These are phyloP conservation scores for Rhogogaster chlorosoma DNA, from an alignment of 2,888 invertebrate genomes.

Conservation along the genomic window DNA sequence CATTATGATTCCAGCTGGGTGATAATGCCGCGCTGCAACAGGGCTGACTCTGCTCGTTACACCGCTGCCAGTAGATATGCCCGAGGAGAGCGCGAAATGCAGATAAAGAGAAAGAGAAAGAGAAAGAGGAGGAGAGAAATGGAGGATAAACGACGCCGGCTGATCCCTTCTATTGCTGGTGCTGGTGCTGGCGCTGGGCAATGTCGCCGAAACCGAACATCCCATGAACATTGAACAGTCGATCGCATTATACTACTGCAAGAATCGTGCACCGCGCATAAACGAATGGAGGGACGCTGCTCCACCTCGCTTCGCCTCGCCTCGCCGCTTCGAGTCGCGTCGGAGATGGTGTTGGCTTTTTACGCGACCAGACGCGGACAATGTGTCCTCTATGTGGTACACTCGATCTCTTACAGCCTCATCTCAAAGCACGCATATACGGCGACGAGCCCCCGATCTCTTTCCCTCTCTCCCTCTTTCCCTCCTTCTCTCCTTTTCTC, in stretches of 20 bases:
- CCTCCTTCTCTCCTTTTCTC: slow-evolving; percentile 44
- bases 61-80: neutral
- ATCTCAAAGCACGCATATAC: slow-evolving; percentile 23
- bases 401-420: slow-evolving; percentile 53
- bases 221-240: slow-evolving; percentile 58
- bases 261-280: slow-evolving; percentile 55
- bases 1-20: slow-evolving; percentile 69
- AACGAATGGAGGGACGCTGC: slow-evolving; percentile 26
- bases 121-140: neutral
- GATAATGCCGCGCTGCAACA: slow-evolving; percentile 61
- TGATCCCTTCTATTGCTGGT: neutral
- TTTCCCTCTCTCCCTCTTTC: slow-evolving; percentile 50
- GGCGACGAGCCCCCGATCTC: slow-evolving; percentile 31
- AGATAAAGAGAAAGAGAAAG: neutral
- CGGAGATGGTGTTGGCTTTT: slow-evolving; percentile 55
- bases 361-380: slow-evolving; percentile 59
- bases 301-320: slow-evolving; percentile 7
- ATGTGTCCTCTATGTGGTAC: slow-evolving; percentile 67
- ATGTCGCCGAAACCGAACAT: slow-evolving; percentile 18
- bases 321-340: slow-evolving; percentile 48
- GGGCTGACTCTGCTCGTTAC: neutral
- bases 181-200: neutral
- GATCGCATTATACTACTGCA: slow-evolving; percentile 66
- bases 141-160: neutral
- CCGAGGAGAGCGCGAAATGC: neutral